Evolutionary conservation across 1,140 invertebrate genomes (phyloP), one percentile per base, ranked within the genome.

Genomic region (Heliconius congener): DNA sequence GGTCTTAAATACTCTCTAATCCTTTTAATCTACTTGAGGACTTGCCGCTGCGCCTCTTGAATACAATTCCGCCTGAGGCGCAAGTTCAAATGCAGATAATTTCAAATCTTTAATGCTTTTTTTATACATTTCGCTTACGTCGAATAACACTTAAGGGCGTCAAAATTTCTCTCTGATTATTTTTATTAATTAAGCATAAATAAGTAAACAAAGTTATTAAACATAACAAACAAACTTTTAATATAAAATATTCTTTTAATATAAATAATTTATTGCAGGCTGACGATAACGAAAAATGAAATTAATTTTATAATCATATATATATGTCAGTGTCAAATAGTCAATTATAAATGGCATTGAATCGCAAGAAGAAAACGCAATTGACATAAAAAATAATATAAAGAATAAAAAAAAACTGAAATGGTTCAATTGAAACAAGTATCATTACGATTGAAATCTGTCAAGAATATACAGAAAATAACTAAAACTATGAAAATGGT

Each of bases 401-500:
- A 60, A 39, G 16, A 57, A 8, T 57, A 9, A 37, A 42, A 19
- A 37, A 27, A 16, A 27, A 16, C 3, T 71, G 78, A 46, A 73
- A 99, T 99, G 98, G 99, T 99, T 74, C 99, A 99, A 57, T 93
- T 99, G 66, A 99, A 99, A 95, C 95, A 97, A 81, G 99, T 99
- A 90, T 98, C 98, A 5, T 96, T 99, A 27, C 97, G 99, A 79
- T 95, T 99, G 72, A 99, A 99, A 94, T 99, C 99, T 1, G 98
- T 99, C 8, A 99, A 98, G 88, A 99, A 99, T 92, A 99, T 99
- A 87, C 99, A 99, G 91, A 99, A 99, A 95, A 99, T 99, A 89
- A 99, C 99, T n/a, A 99, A 99, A 94, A 99, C 99, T 86, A 99
- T 99, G 99, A 99, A 99, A 95, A 99, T 99, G 99, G 99, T 99